Conservation (phyloP, 2,797 vertebrate genomes). For the Pristis pectinata region DNA sequence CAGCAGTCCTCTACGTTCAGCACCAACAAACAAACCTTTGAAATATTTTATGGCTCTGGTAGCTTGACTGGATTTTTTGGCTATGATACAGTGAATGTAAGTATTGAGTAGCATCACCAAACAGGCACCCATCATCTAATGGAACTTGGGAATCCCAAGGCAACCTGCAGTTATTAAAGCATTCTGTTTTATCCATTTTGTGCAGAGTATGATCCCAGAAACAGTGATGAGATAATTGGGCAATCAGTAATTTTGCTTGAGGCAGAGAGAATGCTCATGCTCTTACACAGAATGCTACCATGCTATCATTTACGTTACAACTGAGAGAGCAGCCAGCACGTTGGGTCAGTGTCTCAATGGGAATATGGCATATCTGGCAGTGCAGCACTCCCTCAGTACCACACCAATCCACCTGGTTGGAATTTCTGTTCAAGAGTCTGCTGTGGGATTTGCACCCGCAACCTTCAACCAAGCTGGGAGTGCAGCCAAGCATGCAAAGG, state of each 20-base stretch:
- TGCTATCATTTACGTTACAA: too few relatives aligned
- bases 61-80: conserved; percentile 54
- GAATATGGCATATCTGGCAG: too few relatives aligned
- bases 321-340: too few relatives aligned
- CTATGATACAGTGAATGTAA: conserved; percentile 63
- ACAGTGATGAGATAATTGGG: not conserved
- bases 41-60: conserved; percentile 59
- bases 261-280: not conserved
- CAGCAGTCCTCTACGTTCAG: conserved; percentile 55
- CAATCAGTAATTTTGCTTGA: not conserved
- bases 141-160: not conserved
- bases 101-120: conserved; percentile 39
- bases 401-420: too few relatives aligned
- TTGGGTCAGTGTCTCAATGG: too few relatives aligned
- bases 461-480: too few relatives aligned
- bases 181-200: not conserved
- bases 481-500: too few relatives aligned
- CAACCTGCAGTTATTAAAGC: not conserved
- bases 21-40: conserved; percentile 44
- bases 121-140: not conserved
- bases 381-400: too few relatives aligned
- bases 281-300: not conserved
- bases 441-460: too few relatives aligned
- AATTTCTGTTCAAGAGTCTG: too few relatives aligned
- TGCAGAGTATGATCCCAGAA: not conserved